Base-by-base conservation (phyloP, 2,888 invertebrate genomes). In the Tetrapedia diversipes region DNA sequence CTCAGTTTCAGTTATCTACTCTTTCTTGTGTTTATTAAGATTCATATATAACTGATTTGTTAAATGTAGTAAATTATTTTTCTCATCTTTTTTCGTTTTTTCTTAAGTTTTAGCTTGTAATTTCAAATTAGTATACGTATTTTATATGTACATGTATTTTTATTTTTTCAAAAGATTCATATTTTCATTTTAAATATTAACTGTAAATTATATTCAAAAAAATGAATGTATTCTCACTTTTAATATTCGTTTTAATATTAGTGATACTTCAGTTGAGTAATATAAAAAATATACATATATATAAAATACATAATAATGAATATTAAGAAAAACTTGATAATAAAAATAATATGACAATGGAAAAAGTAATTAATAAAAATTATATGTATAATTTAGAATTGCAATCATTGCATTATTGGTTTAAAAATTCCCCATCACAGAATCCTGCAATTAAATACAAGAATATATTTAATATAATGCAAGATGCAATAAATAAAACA, bases 371-470 rank as follows among this genome's bases (percentile, higher is more conserved):
- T 16, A 37, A 72, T 22, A 60, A 66, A 11, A 61, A 34, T 16
- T 75, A 22, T 22, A 60, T 75, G 29, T 41, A 71, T 59, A 76
- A 53, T 57, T 65, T 67, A 16, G 65, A 77, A 56, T 65, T 77
- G 27, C 53, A 45, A 24, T 81, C 67, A 19, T 43, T 73, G 14
- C 60, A 49, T 79, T 57, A 68, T 71, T 81, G 71, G 73, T 65
- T 74, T 53, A 77, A 77, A 39, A 49, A 65, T 60, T 29, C 51
- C 61, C 27, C 69, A 64, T 56, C 57, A 14, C 60, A 51, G 34
- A 63, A 67, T 27, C 4, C 45, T n/a, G 19, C 11, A 4, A 29
- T 43, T 60, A 64, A 60, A 54, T 59, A 60, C 49, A 43, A n/a
- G 16, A 64, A 70, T 66, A 6, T 72, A 49, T 41, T 41, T 27